phyloP scores from a whole-genome alignment of 2,113 vertebrate species.

The Poeciliopsis turrubarensis region DNA sequence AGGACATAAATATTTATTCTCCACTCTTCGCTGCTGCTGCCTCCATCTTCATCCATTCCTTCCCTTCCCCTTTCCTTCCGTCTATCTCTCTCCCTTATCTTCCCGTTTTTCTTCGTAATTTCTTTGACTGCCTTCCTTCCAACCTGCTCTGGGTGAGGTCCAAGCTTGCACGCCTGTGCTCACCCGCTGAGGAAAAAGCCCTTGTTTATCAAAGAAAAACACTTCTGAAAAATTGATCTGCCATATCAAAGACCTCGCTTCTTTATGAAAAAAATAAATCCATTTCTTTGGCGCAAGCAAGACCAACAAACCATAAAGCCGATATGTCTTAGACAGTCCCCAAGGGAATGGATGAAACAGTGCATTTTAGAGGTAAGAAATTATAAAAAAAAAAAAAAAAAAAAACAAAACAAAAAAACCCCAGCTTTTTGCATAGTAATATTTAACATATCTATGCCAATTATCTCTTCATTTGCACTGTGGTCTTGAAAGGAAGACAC shows the following conservation, averaged over 20 bases:
- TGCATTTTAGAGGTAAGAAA: constrained; percentile 31
- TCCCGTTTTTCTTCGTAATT: constrained; percentile 26
- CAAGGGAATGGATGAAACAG: constrained; percentile 22
- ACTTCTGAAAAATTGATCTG: constrained; percentile 73
- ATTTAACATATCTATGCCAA: constrained; percentile 54
- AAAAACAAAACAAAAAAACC: constrained; percentile 7
- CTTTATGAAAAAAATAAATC: constrained; percentile 55
- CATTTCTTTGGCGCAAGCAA: constrained; percentile 43
- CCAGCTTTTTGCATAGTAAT: constrained; percentile 26
- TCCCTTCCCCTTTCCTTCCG: constrained; percentile 19
- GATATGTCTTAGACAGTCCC: constrained; percentile 42
- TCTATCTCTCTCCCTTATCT: constrained; percentile 11
- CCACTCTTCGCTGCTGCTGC: constrained; percentile 58
- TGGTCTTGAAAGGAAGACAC: constrained; percentile 30
- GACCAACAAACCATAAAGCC: constrained; percentile 57
- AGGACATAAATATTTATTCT: constrained; percentile 79
- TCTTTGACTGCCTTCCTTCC: constrained; percentile 48
- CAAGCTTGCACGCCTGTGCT: constrained; percentile 35
- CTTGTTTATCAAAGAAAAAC: constrained; percentile 73
- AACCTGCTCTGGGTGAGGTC: constrained; percentile 43
- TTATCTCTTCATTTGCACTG: constrained; percentile 48
- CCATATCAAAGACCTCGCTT: constrained; percentile 71
- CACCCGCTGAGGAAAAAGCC: constrained; percentile 42
- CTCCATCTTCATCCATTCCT: constrained; percentile 67
- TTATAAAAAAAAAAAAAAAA: constrained; percentile 9